These are phyloP conservation scores for Argentina silus DNA, from an alignment of 2,797 vertebrate genomes.

Conservation along the genomic window DNA sequence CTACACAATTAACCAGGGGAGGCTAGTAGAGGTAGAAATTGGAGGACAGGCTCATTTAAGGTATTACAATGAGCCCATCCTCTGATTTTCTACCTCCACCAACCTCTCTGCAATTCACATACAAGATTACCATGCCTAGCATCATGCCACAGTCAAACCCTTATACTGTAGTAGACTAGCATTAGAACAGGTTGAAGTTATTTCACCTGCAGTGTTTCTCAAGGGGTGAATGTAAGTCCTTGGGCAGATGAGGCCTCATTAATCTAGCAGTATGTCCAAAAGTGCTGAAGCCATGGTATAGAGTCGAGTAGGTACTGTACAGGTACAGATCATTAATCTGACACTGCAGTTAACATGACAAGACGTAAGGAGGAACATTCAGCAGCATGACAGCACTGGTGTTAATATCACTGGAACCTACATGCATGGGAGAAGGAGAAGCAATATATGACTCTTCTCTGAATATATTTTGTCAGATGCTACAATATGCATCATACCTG, in stretches of 20 bases:
- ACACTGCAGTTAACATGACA: slow-evolving; percentile 51
- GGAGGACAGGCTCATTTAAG: too few relatives aligned
- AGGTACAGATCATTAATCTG: slow-evolving; percentile 75
- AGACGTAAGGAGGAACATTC: slow-evolving; percentile 42
- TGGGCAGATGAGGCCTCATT: slow-evolving; percentile 72
- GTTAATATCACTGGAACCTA: slow-evolving; percentile 37
- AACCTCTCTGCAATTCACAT: too few relatives aligned
- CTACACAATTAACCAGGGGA: too few relatives aligned
- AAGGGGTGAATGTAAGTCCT: slow-evolving; percentile 68
- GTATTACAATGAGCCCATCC: too few relatives aligned
- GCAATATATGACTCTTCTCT: too few relatives aligned
- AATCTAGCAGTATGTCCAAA: slow-evolving; percentile 66
- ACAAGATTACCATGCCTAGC: slow-evolving; percentile 35
- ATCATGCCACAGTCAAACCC: slow-evolving; percentile 49
- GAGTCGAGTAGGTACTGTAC: slow-evolving; percentile 39
- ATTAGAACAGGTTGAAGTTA: slow-evolving; percentile 66
- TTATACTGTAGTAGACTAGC: slow-evolving; percentile 38
- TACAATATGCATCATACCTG: too few relatives aligned
- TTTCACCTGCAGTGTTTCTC: slow-evolving; percentile 59
- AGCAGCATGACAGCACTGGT: background rate
- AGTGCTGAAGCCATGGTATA: slow-evolving; percentile 64
- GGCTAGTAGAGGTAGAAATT: too few relatives aligned
- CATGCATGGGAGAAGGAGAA: too few relatives aligned
- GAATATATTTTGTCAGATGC: too few relatives aligned
- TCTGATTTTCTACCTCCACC: too few relatives aligned